Conservation (phyloP, 1,140 invertebrate genomes). For the Campoletis sonorensis region DNA sequence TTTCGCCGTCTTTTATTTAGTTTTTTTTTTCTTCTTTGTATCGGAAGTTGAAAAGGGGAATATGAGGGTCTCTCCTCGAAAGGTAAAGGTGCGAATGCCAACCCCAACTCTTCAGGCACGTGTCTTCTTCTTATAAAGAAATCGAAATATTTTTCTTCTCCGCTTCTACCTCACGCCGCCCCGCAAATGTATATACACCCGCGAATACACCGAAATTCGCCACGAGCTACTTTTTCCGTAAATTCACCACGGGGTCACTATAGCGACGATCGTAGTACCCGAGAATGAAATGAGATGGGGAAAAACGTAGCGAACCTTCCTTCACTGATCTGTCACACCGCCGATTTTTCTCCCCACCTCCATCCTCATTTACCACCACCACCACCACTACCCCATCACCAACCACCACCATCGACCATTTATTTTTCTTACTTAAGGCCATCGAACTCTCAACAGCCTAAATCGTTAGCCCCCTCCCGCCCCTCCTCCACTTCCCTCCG, state of each 20-base stretch:
- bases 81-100: neutral
- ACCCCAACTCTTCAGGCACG: neutral
- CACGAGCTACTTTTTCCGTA: neutral
- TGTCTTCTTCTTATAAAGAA: neutral
- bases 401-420: conserved; percentile 40
- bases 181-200: neutral
- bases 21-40: too few relatives aligned
- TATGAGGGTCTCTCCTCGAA: neutral
- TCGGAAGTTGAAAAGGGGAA: too few relatives aligned
- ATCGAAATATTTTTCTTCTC: neutral
- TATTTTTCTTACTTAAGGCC: conserved; percentile 16
- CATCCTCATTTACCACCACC: conserved; percentile 50
- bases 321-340: conserved; percentile 66
- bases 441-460: conserved; percentile 10
- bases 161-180: neutral
- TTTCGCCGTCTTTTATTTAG: too few relatives aligned
- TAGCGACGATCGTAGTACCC: neutral
- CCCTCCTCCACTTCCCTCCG: too few relatives aligned
- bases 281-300: neutral
- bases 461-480: too few relatives aligned
- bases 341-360: conserved; percentile 53
- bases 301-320: conserved; percentile 41
- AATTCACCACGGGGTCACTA: conserved; percentile 22
- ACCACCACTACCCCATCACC: conserved; percentile 39
- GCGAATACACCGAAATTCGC: neutral